These are phyloP conservation scores for Ormyrus pomaceus DNA, from an alignment of 2,888 invertebrate species.

Conservation along the genomic window DNA sequence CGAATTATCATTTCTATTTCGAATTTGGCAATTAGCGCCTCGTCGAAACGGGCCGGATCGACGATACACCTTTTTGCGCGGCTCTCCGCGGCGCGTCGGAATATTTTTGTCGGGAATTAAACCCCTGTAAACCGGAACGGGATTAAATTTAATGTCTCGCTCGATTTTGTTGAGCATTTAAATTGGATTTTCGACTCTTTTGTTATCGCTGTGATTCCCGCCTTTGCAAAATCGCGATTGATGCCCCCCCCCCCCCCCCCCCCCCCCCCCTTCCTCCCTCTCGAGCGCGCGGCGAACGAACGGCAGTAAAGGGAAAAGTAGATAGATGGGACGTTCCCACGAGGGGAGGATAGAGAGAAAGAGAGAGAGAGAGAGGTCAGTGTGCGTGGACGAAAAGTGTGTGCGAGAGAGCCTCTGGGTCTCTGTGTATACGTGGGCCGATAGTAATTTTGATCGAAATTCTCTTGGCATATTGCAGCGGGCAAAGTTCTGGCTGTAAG, in stretches of 20 bases:
- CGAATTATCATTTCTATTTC: constrained; percentile 34
- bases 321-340: constrained; percentile 14
- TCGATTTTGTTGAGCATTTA: background rate
- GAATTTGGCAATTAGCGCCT: constrained; percentile 42
- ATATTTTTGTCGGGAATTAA: too few relatives aligned
- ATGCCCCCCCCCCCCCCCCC: too few relatives aligned
- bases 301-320: constrained; percentile 13
- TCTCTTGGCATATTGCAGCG: constrained; percentile 37
- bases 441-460: constrained; percentile 46
- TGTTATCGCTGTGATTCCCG: too few relatives aligned
- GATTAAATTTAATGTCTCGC: background rate
- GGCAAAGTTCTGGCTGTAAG: constrained; percentile 26
- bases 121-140: too few relatives aligned
- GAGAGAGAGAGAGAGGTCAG: too few relatives aligned
- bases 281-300: background rate
- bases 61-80: too few relatives aligned
- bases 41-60: background rate
- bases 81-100: too few relatives aligned
- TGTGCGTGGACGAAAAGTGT: too few relatives aligned
- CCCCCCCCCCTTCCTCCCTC: too few relatives aligned
- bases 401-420: background rate
- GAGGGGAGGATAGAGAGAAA: background rate
- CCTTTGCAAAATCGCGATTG: too few relatives aligned
- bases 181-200: background rate
- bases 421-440: background rate